Evolutionary conservation across 2,113 vertebrate genomes (phyloP), one percentile per base, ranked within the genome.

Genomic region (Myrmecophaga tridactyla): DNA sequence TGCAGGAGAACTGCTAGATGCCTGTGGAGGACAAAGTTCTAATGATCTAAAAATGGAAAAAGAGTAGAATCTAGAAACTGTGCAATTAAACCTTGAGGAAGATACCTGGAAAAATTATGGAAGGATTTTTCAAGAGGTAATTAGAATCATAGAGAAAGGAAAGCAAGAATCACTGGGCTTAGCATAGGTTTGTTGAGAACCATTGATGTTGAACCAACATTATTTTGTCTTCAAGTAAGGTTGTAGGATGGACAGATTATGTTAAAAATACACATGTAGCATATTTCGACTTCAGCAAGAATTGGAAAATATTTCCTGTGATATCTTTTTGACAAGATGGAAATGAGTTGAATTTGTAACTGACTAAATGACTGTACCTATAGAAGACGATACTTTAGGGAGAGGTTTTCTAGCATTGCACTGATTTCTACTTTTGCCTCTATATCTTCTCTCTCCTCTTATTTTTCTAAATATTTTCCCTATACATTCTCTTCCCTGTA

Each of bases 241-340:
- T 23, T 65, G 63, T 81, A 70, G 82, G 67, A 70, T 48, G n/a
- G 53, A 88, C 82, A 81, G 31, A 39, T 92, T 25, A 46, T 62
- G 63, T 34, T 86, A 58, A 91, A 81, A 89, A 82, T 86, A 36
- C 62, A 39, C 29, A 46, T 5, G 10, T 58, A 65, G 4, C 12
- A 29, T 70, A 46, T 62, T 90, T 80, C 58, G 36, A 86, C 41
- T 86, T 93, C 41, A 86, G 10, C 4, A 60, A 81, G 8, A 31
- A 46, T 80, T 89, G 21, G 39, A 29, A 88, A 92, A 63, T 84
- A 39, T 84, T 88, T 96, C 43, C 72, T 88, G 14, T 85, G 70
- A 43, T 60, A 34, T 62, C 29, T 58, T 72, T 96, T 92, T 67
- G 70, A 56, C 2, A 86, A 89, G n/a, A 60, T 29, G 41, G 43